Base-by-base conservation (phyloP, 2,113 vertebrate genomes). In the Hydropotes inermis region DNA sequence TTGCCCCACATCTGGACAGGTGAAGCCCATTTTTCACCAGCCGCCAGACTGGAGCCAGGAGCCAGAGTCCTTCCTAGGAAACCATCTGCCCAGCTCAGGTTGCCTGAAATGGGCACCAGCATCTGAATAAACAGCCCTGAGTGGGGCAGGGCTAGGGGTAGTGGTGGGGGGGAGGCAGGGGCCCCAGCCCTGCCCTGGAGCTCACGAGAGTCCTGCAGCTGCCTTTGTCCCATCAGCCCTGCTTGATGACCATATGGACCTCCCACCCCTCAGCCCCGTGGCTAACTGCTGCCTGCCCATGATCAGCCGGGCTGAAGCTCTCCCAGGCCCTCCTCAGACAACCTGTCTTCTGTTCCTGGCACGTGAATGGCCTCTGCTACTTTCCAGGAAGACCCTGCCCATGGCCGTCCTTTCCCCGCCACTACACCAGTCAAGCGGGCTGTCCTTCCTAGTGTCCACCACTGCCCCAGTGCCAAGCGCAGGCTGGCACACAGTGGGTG, bases 41-140 rank as follows among this genome's bases (percentile, higher is more conserved):
- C 61, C 6, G 23, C 47, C 67, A 94, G 76, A 45, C 88, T 28
- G 47, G 86, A 95, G 54, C 83, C 83, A 81, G 47, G 82, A 95
- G 47, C 60, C 83, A 81, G 89, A 30, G 57, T 93, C 79, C 76
- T 91, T 87, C 87, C 95, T n/a, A 43, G 83, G 17, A 74, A 96
- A 14, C 33, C 16, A 17, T 64, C 89, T 79, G 79, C 89, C 70
- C 79, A 10, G 95, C 76, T 98, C 93, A 64, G 83, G 89, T 89
- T 96, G 61, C 90, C 93, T 93, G 85, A 88, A 90, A 95, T 52
- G 79, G 93, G 95, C 39, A 91, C 36, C 33, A 10, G 8, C 89
- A 74, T 96, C 89, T 97, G 94, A 96, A 96, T 79, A 97, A 94
- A 97, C 82, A 97, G 70, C n/a, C 57, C 70, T 27, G 30, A 25